Percentiles rank a stretch among this genome's conserved stretches.
phyloP scores from a whole-genome alignment of 2,797 vertebrate species.

The Bucorvus abyssinicus region DNA sequence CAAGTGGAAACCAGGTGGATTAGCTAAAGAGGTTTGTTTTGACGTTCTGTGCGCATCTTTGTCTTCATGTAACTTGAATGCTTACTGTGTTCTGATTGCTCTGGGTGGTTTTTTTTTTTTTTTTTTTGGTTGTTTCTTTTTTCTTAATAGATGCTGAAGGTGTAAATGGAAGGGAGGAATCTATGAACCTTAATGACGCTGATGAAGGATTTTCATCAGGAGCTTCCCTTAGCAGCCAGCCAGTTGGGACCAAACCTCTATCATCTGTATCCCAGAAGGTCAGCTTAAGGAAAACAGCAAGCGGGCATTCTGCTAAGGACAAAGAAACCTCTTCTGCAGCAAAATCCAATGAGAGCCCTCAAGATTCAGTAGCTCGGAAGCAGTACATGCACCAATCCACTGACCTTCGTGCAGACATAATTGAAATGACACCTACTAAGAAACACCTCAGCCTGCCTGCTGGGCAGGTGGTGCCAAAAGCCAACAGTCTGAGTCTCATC shows the following conservation, averaged over 20 bases:
- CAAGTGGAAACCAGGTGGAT: background rate
- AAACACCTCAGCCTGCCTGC: slow-evolving; percentile 92
- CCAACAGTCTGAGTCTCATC: slow-evolving; percentile 81
- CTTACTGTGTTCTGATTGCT: slow-evolving; percentile 37
- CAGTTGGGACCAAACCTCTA: slow-evolving; percentile 81
- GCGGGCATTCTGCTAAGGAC: slow-evolving; percentile 76
- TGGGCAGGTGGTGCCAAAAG: slow-evolving; percentile 81
- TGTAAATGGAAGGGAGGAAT: slow-evolving; percentile 89
- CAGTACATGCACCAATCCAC: slow-evolving; percentile 77
- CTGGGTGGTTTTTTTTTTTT: background rate
- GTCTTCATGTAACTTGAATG: background rate
- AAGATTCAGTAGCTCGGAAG: slow-evolving; percentile 74
- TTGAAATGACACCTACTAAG: slow-evolving; percentile 90
- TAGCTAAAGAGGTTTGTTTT: slow-evolving; percentile 42
- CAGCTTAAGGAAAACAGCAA: slow-evolving; percentile 80
- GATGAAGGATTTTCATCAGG: slow-evolving; percentile 98
- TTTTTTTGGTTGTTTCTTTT: slow-evolving; percentile 47
- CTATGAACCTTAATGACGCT: slow-evolving; percentile 90
- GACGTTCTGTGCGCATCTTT: background rate
- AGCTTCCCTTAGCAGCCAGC: slow-evolving; percentile 96
- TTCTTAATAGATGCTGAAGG: slow-evolving; percentile 84
- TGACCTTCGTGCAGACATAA: slow-evolving; percentile 79
- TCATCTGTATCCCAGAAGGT: slow-evolving; percentile 70
- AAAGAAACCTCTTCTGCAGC: slow-evolving; percentile 74
- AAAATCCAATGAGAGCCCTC: slow-evolving; percentile 78